phyloP scores from a whole-genome alignment of 1,140 invertebrate genomes.

The Episyrphus balteatus region DNA sequence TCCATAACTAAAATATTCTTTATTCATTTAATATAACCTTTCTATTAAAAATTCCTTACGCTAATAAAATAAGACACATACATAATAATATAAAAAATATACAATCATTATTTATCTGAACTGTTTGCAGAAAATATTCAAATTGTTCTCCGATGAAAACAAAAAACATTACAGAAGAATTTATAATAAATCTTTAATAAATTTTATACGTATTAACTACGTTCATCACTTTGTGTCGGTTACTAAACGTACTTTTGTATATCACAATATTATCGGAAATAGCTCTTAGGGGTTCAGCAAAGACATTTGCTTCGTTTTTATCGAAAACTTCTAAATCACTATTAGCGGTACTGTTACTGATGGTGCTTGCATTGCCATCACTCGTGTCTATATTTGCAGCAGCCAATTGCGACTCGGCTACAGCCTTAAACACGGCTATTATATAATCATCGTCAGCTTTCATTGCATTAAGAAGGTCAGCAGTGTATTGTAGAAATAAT shows the following conservation, averaged over 20 bases:
- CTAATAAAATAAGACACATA: too few species aligned
- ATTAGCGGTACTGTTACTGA: not conserved
- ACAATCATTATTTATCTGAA: too few species aligned
- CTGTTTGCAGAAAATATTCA: too few species aligned
- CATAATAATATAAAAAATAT: too few species aligned
- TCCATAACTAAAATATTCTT: too few species aligned
- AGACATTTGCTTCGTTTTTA: slow-evolving; percentile 25
- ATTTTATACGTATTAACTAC: too few species aligned
- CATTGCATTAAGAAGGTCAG: slow-evolving; percentile 3
- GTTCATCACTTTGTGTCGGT: too few species aligned
- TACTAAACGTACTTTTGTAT: not conserved
- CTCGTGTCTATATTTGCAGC: not conserved
- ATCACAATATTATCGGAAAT: slow-evolving; percentile 6
- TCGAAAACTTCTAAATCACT: slow-evolving; percentile 24
- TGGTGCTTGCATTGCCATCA: not conserved
- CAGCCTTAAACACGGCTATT: slow-evolving; percentile 13
- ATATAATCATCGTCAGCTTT: slow-evolving; percentile 6
- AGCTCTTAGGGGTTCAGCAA: slow-evolving; percentile 17
- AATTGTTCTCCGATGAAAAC: too few species aligned
- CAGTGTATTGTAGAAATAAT: slow-evolving; percentile 9
- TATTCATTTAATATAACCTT: too few species aligned
- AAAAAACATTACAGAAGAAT: too few species aligned
- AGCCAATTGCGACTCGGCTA: slow-evolving; percentile 13
- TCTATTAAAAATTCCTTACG: too few species aligned
- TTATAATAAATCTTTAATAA: too few species aligned